Base-by-base conservation (phyloP, 2,888 invertebrate genomes). In the Dorcus hopei region DNA sequence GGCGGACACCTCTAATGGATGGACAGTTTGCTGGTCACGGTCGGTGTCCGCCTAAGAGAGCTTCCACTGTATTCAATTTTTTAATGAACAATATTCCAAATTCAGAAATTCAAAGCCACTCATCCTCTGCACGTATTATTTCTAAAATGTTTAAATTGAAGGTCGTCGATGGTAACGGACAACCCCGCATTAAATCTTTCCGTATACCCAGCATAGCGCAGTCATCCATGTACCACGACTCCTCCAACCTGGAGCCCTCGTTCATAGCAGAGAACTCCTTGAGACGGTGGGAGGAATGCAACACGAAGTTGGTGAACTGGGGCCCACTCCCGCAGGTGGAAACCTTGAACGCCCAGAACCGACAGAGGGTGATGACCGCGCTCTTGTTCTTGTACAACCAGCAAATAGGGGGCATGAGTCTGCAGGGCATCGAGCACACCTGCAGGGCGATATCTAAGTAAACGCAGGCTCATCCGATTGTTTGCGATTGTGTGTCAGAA, bases 211-310 rank as follows among this genome's bases (percentile, higher is more conserved):
- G 93, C 33, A 81, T 96, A 72, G 93, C 94, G 23, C 93, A 93
- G 78, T 86, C 93, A 61, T 96, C 96, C 45, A 90, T 96, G 71
- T 97, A 93, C 79, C 97, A 97, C 79, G 96, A 97, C 64, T 93
- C 89, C 6, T 82, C 85, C 66, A 90, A 86, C 68, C 79, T 91
- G 70, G 90, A 89, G 58, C 86, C 90, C 48, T 86, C 90, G 61
- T 90, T 91, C 63, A 80, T 93, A 61, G 91, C 92, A 26, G 92
- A 95, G 78, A 91, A 89, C 74, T 91, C 93, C 49, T 80, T 96
- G 55, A 82, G 92, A 19, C 84, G 94, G 58, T 90, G 93, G 84
- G 95, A 95, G 77, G 92, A 93, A 73, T 91, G 93, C 71, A 92
- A 94, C 70, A 90, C 90, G 42, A 91, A 92, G 71, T 84, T 91